Percentiles rank a stretch among this genome's conserved stretches.
These are phyloP conservation scores for Athrips mouffetella DNA, from an alignment of 2,888 invertebrate genomes.

Conservation along the genomic window DNA sequence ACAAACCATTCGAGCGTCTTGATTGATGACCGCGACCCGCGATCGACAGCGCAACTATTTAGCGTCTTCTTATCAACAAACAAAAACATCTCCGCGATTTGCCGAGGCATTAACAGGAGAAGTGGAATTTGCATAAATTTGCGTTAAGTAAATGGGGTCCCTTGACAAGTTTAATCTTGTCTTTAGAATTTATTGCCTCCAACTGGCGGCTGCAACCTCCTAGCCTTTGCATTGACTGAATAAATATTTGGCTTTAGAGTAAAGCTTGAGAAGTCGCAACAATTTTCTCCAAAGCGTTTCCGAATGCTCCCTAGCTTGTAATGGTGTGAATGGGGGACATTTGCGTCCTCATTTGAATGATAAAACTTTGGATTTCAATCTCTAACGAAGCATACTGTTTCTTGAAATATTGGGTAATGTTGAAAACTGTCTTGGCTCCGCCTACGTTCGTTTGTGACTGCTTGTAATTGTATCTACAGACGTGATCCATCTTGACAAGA, in stretches of 20 bases:
- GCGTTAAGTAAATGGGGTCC: slow-evolving; percentile 76
- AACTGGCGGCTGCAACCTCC: slow-evolving; percentile 54
- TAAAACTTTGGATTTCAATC: slow-evolving; percentile 13
- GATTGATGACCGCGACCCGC: slow-evolving; percentile 20
- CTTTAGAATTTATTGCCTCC: slow-evolving; percentile 71
- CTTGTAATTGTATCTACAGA: neutral
- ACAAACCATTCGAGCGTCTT: neutral
- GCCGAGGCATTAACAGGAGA: slow-evolving; percentile 54
- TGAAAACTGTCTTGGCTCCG: neutral
- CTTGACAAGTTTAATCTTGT: slow-evolving; percentile 77
- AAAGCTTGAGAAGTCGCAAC: slow-evolving; percentile 32
- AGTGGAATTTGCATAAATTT: slow-evolving; percentile 75
- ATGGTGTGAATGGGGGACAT: slow-evolving; percentile 9
- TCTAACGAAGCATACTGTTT: slow-evolving; percentile 9
- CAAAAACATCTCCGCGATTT: slow-evolving; percentile 61
- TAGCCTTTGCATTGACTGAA: slow-evolving; percentile 60
- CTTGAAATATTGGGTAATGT: neutral
- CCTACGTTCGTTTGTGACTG: neutral
- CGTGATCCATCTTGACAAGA: slow-evolving; percentile 1
- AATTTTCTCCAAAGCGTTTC: slow-evolving; percentile 26
- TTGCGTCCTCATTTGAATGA: slow-evolving; percentile 20
- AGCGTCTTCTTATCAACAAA: slow-evolving; percentile 38
- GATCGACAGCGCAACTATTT: slow-evolving; percentile 28
- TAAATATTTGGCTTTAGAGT: slow-evolving; percentile 63
- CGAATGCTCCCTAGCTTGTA: slow-evolving; percentile 4